Base-by-base conservation (phyloP, 2,888 invertebrate genomes). In the Microdon myrmicae region DNA sequence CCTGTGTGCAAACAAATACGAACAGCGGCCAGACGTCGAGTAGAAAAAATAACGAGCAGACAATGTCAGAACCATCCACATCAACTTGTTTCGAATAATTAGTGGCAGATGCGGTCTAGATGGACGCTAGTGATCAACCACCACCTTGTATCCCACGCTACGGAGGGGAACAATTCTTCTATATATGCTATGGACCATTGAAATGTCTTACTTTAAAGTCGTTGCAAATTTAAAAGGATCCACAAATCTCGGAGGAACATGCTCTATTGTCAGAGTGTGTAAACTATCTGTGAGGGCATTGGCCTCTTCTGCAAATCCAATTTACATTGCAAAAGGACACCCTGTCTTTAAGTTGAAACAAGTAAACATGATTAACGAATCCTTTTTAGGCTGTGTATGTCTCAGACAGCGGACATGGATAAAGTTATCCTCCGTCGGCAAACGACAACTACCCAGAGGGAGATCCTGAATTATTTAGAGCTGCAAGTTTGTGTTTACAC, bases 51-150 rank as follows among this genome's bases (percentile, higher is more conserved):
- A n/a, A n/a, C n/a, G n/a, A n/a, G n/a, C n/a, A 13, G 17, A 49
- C 34, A 10, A 31, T 55, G 35, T 23, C 34, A 43, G 10, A 44
- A 22, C 28, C 32, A 22, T 35, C 25, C 39, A 32, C 34, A 43
- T 56, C 5, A 44, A 60, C 44, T 55, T 44, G 44, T 56, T 45
- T 51, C 49, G 49, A 45, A 67, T 67, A 68, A 68, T 68, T 67
- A 68, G 54, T 44, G 58, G 47, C 68, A 67, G 67, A 53, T 68
- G 68, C 38, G 55, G 60, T 58, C 56, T 45, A 49, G 47, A 28
- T n/a, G 51, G 60, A 61, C 67, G 58, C 61, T 61, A 61, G 54
- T 32, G 43, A 32, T 28, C 19, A 17, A 41, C 12, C 38, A 16
- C n/a, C n/a, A n/a, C n/a, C n/a, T n/a, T n/a, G n/a, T n/a, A n/a